Evolutionary conservation across 2,888 invertebrate species (phyloP).

Genomic region (Trissolcus japonicus): DNA sequence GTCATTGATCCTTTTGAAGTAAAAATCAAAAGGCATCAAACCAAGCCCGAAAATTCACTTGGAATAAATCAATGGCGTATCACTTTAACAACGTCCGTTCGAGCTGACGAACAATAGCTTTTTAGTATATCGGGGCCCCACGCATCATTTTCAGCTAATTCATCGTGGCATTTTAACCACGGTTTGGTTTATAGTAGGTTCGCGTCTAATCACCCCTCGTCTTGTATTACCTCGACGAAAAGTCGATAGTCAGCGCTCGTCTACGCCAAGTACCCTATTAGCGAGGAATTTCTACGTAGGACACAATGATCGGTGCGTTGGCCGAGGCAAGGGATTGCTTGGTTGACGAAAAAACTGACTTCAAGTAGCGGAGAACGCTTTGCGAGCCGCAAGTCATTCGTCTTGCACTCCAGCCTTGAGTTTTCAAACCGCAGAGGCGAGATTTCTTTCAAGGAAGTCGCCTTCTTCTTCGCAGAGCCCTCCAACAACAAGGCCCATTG

Average conservation of each 20-base stretch:
- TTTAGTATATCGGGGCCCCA: conserved; percentile 5
- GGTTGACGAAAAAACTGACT: conserved; percentile 61
- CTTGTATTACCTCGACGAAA: conserved; percentile 56
- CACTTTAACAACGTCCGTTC: not conserved
- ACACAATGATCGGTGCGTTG: conserved; percentile 59
- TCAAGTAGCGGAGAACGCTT: conserved; percentile 66
- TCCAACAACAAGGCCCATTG: conserved; percentile 70
- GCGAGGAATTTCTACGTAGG: conserved; percentile 68
- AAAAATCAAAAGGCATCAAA: not conserved
- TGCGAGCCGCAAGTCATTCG: conserved; percentile 69
- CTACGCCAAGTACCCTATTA: conserved; percentile 66
- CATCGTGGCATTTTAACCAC: conserved; percentile 33
- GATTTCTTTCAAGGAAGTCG: conserved; percentile 64
- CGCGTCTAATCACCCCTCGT: conserved; percentile 55
- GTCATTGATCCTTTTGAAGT: not conserved
- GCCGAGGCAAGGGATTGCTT: conserved; percentile 44
- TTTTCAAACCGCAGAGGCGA: conserved; percentile 63
- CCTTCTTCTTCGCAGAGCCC: conserved; percentile 37
- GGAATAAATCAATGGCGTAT: conserved; percentile 22
- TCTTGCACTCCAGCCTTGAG: conserved; percentile 61
- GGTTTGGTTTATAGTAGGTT: conserved; percentile 35
- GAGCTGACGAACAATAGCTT: conserved; percentile 18
- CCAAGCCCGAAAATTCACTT: conserved; percentile 26
- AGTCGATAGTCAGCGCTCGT: conserved; percentile 57
- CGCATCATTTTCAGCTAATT: conserved; percentile 40